phyloP scores from a whole-genome alignment of 2,888 invertebrate genomes.

The Megamerina dolium region DNA sequence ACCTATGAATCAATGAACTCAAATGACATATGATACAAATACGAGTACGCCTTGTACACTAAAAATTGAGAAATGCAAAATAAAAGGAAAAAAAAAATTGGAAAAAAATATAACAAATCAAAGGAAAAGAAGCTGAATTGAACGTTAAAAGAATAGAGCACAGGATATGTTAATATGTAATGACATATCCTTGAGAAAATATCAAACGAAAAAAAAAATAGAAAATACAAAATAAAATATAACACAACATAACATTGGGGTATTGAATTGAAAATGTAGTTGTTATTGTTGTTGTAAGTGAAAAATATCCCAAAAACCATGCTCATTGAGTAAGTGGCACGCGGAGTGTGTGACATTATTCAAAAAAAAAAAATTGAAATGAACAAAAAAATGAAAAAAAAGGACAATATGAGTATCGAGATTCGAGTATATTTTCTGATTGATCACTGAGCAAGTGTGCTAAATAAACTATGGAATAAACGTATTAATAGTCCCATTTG shows the following conservation, averaged over 20 bases:
- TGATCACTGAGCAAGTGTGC: slow-evolving; percentile 19
- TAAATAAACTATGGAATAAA: too few species aligned
- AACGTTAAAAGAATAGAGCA: background rate
- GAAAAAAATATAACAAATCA: background rate
- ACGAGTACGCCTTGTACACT: background rate
- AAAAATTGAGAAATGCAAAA: background rate
- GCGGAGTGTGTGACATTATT: slow-evolving; percentile 17
- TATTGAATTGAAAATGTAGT: too few species aligned
- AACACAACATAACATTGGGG: background rate
- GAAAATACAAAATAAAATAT: slow-evolving; percentile 1
- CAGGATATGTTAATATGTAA: slow-evolving; percentile 13
- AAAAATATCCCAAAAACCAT: too few species aligned
- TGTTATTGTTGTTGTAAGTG: too few species aligned
- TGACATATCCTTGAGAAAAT: slow-evolving; percentile 18
- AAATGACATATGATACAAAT: slow-evolving; percentile 12
- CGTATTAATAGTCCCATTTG: too few species aligned
- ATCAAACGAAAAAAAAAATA: slow-evolving; percentile 1
- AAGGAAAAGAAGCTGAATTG: background rate
- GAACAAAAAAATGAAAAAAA: background rate
- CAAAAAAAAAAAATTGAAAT: slow-evolving; percentile 9
- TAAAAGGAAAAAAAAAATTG: background rate
- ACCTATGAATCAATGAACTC: slow-evolving; percentile 1
- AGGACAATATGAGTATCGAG: background rate
- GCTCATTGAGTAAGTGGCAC: too few species aligned
- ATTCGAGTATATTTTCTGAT: slow-evolving; percentile 18